Percentiles rank a stretch among this genome's conserved stretches.
phyloP scores from a whole-genome alignment of 2,888 invertebrate species.

The Habrosyne pyritoides region DNA sequence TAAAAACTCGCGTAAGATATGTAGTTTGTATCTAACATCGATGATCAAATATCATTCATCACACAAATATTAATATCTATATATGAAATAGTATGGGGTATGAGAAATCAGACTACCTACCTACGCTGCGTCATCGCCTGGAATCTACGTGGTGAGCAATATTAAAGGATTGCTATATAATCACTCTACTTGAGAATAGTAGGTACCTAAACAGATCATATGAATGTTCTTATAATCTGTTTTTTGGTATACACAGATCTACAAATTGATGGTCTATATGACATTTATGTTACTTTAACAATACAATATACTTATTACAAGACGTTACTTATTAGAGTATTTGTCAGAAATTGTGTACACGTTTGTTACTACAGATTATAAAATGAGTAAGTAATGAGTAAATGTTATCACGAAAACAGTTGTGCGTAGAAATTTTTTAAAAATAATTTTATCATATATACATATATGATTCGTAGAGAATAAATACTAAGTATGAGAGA shows the following conservation, averaged over 20 bases:
- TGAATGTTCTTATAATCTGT: not conserved
- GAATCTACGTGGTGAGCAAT: not conserved
- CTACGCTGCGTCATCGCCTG: not conserved
- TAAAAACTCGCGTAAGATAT: conserved; percentile 62
- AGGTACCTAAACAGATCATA: not conserved
- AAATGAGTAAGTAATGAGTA: conserved; percentile 7
- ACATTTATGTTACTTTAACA: conserved; percentile 19
- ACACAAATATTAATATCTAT: conserved; percentile 39
- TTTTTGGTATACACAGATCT: not conserved
- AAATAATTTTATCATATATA: conserved; percentile 61
- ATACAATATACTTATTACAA: conserved; percentile 24
- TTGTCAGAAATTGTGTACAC: conserved; percentile 44
- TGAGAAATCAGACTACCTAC: not conserved
- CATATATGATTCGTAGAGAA: conserved; percentile 52
- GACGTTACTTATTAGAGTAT: conserved; percentile 28
- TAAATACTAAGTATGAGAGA: conserved; percentile 47
- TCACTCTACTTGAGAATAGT: not conserved
- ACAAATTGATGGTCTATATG: conserved; percentile 8
- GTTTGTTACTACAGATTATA: conserved; percentile 8
- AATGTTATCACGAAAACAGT: conserved; percentile 71
- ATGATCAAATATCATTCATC: conserved; percentile 55
- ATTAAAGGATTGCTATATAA: not conserved
- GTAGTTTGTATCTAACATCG: conserved; percentile 70
- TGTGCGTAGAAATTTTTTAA: conserved; percentile 77
- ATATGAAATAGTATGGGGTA: not conserved